Conservation (phyloP, 2,113 vertebrate genomes). For the Melanostigma gelatinosum region DNA sequence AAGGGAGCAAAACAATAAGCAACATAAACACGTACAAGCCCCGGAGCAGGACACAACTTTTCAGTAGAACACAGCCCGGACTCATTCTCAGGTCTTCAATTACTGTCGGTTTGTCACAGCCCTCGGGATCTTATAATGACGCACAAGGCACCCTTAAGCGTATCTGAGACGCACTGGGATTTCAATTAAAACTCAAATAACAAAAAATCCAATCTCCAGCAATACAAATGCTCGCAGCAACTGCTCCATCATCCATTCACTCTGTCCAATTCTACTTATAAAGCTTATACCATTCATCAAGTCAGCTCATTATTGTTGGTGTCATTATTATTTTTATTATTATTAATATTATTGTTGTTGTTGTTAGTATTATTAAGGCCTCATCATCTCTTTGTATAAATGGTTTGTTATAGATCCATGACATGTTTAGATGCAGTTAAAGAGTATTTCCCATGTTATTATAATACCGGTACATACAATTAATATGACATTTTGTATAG, state of each 20-base stretch:
- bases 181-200: not conserved
- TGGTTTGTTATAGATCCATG: not conserved
- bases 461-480: not conserved
- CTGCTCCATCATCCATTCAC: not conserved
- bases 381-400: not conserved
- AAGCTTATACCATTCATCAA: not conserved
- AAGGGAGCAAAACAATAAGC: not conserved
- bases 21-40: not conserved
- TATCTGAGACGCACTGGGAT: not conserved
- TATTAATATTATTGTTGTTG: not conserved
- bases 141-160: not conserved
- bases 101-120: not conserved
- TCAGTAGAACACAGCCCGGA: not conserved
- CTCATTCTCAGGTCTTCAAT: not conserved
- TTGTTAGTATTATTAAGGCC: not conserved
- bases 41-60: not conserved
- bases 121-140: not conserved
- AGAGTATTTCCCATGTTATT: not conserved
- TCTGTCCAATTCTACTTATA: not conserved
- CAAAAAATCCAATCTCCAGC: not conserved
- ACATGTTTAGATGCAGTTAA: not conserved
- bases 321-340: not conserved
- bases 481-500: not conserved
- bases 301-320: not conserved
- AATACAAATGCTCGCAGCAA: not conserved